phyloP scores from a whole-genome alignment of 2,797 vertebrate genomes.

The Lepidocolaptes lacrymiger region DNA sequence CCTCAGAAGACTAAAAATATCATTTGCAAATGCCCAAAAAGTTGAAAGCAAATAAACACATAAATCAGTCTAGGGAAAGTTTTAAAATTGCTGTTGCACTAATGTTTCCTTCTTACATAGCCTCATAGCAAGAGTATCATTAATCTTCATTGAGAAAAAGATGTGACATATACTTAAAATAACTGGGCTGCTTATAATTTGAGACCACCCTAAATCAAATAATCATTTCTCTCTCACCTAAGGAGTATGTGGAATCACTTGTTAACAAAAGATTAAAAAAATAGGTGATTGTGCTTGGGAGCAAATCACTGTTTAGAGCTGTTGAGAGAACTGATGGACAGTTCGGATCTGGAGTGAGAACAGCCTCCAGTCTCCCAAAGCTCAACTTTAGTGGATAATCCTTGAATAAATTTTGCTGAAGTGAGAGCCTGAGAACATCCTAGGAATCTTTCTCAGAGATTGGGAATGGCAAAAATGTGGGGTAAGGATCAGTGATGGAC shows the following conservation, averaged over 20 bases:
- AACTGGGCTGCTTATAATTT: background rate
- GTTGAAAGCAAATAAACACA: background rate
- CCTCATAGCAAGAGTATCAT: background rate
- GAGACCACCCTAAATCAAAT: background rate
- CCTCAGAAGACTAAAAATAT: conserved; percentile 4
- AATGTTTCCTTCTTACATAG: conserved; percentile 7
- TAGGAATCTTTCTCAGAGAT: background rate
- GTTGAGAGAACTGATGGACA: background rate
- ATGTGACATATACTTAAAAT: background rate
- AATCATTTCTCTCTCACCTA: background rate
- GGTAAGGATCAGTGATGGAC: background rate
- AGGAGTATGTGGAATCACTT: background rate
- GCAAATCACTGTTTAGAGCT: rapidly evolving
- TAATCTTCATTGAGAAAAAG: conserved; percentile 16
- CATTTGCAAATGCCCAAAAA: conserved; percentile 7
- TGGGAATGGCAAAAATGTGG: background rate
- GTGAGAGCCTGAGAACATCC: background rate
- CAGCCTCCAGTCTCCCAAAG: background rate
- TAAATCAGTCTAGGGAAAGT: background rate
- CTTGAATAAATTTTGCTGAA: background rate
- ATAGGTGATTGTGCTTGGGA: background rate
- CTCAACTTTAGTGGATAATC: background rate
- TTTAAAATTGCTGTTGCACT: conserved; percentile 9
- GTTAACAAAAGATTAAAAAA: background rate
- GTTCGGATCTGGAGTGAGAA: background rate